Conservation (phyloP, 2,113 vertebrate species). For the Dasyprocta punctata region DNA sequence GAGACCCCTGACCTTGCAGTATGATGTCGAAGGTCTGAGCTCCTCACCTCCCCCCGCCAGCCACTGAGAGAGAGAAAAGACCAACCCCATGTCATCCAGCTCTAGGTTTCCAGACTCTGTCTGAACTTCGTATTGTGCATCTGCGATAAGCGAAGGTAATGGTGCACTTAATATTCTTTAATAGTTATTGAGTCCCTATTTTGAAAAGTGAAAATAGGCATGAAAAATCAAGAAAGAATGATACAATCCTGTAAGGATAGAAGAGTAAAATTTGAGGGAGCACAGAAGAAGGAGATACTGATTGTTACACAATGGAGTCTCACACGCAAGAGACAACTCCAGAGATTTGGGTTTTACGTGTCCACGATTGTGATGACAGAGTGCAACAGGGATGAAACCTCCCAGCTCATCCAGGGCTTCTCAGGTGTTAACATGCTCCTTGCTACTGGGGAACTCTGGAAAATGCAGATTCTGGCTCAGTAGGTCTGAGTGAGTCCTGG, state of each 20-base stretch:
- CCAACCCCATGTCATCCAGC: rapidly evolving
- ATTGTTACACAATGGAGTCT: not conserved
- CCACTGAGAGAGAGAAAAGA: too few relatives aligned
- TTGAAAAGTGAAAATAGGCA: not conserved
- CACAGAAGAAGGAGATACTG: not conserved
- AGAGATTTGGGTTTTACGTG: not conserved
- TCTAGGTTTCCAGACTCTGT: not conserved
- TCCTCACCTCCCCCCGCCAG: not conserved
- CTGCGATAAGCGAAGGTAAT: rapidly evolving
- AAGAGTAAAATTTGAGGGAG: not conserved
- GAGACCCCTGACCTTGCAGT: not conserved
- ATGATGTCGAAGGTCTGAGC: not conserved
- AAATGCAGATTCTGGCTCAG: not conserved
- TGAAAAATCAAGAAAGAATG: not conserved
- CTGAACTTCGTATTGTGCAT: not conserved
- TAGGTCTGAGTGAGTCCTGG: too few relatives aligned
- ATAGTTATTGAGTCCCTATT: not conserved
- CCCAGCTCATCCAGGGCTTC: not conserved
- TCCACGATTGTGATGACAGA: not conserved
- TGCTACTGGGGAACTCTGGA: not conserved
- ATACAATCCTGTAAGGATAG: not conserved
- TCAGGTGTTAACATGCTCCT: not conserved
- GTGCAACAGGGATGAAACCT: not conserved
- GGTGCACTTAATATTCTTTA: not conserved
- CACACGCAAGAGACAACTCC: too few relatives aligned